Evolutionary conservation across 2,888 invertebrate genomes (phyloP), one percentile per base, ranked within the genome.

Genomic region (Cheilosia vernalis): DNA sequence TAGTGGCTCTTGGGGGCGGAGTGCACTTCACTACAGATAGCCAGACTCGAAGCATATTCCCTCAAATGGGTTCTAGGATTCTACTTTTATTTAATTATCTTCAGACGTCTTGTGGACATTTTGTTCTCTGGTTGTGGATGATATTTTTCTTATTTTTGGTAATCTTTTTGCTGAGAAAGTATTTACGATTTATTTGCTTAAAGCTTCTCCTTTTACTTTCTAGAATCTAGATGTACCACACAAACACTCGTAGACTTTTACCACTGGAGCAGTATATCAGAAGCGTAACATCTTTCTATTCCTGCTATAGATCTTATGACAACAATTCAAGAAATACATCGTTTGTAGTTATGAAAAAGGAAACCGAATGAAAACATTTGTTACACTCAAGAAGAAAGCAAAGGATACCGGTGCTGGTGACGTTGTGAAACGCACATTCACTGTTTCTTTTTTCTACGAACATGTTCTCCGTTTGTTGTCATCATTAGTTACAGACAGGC

Each of bases 81-180:
- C 19, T 49, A 37, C 19, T 55, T 37, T 33, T 63, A 70, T 78
- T 63, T 69, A 78, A 78, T 78, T 60, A 17, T 15, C 27, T 10
- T 19, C 33, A 40, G 49, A 49, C 21, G 24, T 47, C 37, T 37
- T 33, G 51, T 42, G 44, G 27, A 33, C n/a, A 30, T 30, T 51
- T 51, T n/a, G 49, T 10, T 44, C 33, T 37, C 37, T 13, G 37
- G 17, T 13, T 60, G 30, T 6, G 10, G 49, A 17, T 21, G 9
- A 21, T 49, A 2, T 13, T 49, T 56, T 70, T 56, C 44, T 40
- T 10, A 19, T 6, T 70, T 70, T 63, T 55, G 77, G 13, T 37
- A 24, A 58, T 58, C 21, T 24, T 64, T 72, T 64, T 44, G 56
- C 72, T 72, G 72, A 79, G 64, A 51, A 64, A 64, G 58, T 49